A percentile compares a stretch with the other conserved stretches of the same genome.
phyloP scores from a whole-genome alignment of 2,888 invertebrate species.

The Drosophila prostipennis region DNA sequence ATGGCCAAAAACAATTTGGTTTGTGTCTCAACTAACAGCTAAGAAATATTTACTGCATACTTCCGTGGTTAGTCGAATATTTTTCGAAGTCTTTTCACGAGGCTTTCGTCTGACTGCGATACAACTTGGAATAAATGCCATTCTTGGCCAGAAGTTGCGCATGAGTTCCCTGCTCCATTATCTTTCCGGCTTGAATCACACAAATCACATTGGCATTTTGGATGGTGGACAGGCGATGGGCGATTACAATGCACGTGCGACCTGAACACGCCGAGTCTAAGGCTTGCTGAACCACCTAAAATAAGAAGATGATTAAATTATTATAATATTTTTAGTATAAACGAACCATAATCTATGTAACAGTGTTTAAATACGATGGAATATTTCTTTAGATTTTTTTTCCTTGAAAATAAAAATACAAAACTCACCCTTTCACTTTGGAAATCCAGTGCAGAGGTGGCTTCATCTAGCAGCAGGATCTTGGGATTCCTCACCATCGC shows the following conservation, averaged over 20 bases:
- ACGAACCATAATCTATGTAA: too few relatives aligned
- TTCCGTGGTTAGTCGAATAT: conserved; percentile 5
- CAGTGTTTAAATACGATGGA: too few relatives aligned
- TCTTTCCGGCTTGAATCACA: conserved; percentile 90
- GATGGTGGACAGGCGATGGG: conserved; percentile 93
- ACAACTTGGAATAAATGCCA: conserved; percentile 88
- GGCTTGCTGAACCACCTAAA: conserved; percentile 90
- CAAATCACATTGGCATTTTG: conserved; percentile 93
- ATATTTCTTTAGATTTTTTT: too few relatives aligned
- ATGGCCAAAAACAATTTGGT: conserved; percentile 11
- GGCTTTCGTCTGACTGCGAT: conserved; percentile 86
- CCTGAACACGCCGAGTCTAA: conserved; percentile 92
- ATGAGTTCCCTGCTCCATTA: conserved; percentile 91
- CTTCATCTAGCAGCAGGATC: conserved; percentile 89
- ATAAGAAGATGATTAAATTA: not conserved
- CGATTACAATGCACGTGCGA: conserved; percentile 93
- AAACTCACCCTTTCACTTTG: conserved; percentile 88
- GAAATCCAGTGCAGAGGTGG: conserved; percentile 91
- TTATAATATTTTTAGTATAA: too few relatives aligned
- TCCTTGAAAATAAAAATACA: too few relatives aligned
- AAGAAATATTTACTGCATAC: conserved; percentile 34
- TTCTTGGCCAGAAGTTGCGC: conserved; percentile 88
- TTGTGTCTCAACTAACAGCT: conserved; percentile 20
- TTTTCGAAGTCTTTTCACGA: conserved; percentile 27
- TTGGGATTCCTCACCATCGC: conserved; percentile 90